These are phyloP conservation scores for Rhipidura dahli DNA, from an alignment of 2,113 vertebrate genomes.

Conservation along the genomic window DNA sequence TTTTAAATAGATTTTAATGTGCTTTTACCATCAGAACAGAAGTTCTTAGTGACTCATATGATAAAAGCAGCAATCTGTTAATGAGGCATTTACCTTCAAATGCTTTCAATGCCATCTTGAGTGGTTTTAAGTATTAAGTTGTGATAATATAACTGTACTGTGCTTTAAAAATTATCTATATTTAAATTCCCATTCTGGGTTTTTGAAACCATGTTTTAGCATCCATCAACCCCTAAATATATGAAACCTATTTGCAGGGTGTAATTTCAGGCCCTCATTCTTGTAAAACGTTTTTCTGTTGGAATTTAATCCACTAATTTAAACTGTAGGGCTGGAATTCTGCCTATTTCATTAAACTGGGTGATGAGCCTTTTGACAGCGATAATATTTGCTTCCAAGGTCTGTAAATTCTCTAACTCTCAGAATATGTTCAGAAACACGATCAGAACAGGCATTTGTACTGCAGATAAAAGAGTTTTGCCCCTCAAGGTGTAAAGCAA, in stretches of 20 bases:
- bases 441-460: background rate
- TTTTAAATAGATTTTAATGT: background rate
- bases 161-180: conserved; percentile 9
- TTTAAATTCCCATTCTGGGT: conserved; percentile 17
- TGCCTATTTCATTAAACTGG: background rate
- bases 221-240: background rate
- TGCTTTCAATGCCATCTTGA: conserved; percentile 18
- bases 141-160: background rate
- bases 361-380: background rate
- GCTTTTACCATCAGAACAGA: conserved; percentile 1
- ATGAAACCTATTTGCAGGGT: background rate
- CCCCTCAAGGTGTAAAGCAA: background rate
- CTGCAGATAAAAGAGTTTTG: background rate
- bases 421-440: background rate
- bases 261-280: background rate
- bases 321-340: background rate
- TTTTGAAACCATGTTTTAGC: background rate
- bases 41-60: conserved; percentile 34
- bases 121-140: conserved; percentile 28
- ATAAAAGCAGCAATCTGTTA: conserved; percentile 52
- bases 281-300: background rate
- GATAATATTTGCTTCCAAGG: background rate
- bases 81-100: conserved; percentile 52
- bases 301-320: background rate
- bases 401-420: background rate